These are phyloP conservation scores for Rhinatrema bivittatum DNA, from an alignment of 2,797 vertebrate species.

Conservation along the genomic window DNA sequence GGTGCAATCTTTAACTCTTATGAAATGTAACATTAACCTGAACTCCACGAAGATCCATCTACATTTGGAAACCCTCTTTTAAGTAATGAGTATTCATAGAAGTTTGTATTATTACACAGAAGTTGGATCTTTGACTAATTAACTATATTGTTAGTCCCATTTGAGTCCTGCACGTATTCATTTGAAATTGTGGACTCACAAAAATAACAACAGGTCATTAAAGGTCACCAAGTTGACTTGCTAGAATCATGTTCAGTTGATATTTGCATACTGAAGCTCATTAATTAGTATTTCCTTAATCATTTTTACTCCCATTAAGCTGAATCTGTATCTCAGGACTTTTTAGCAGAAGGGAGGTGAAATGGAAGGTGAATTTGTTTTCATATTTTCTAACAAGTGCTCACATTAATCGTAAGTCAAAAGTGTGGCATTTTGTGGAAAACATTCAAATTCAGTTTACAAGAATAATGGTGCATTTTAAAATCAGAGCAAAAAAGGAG, in stretches of 20 bases:
- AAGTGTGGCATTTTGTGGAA: slow-evolving; percentile 10
- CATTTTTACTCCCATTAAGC: slow-evolving; percentile 9
- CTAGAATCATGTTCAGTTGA: too few relatives aligned
- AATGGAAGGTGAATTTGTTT: background rate
- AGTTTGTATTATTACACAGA: background rate
- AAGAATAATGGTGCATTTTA: slow-evolving; percentile 24
- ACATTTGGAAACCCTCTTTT: background rate
- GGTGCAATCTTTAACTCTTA: background rate
- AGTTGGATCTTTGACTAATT: slow-evolving; percentile 16
- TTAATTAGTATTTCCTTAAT: slow-evolving; percentile 6
- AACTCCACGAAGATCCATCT: slow-evolving; percentile 13
- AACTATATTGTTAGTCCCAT: background rate
- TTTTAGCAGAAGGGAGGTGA: background rate
- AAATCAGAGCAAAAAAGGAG: slow-evolving; percentile 1
- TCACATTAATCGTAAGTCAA: slow-evolving; percentile 18
- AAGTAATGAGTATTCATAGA: slow-evolving; percentile 17
- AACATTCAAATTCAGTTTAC: slow-evolving; percentile 6
- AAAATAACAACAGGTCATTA: too few relatives aligned
- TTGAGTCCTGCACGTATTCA: background rate
- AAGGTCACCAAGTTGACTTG: too few relatives aligned
- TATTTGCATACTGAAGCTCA: too few relatives aligned
- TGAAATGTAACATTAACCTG: slow-evolving; percentile 1
- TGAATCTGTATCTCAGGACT: slow-evolving; percentile 11
- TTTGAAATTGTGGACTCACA: too few relatives aligned
- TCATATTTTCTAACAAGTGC: slow-evolving; percentile 21